Conservation (phyloP, 2,797 vertebrate genomes). For the Poecilia picta region DNA sequence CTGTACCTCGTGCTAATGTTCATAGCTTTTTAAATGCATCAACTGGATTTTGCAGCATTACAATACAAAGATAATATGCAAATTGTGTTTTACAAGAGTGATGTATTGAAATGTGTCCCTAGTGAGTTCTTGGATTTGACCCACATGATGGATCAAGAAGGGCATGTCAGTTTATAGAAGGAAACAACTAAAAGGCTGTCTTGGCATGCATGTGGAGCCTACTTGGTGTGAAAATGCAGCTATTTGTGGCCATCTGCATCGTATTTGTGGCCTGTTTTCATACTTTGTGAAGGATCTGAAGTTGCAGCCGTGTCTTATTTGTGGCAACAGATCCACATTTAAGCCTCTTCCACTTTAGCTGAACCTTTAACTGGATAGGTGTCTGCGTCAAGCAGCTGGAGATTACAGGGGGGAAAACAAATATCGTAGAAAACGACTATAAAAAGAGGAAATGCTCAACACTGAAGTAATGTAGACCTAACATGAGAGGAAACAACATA, state of each 20-base stretch:
- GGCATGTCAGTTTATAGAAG: background rate
- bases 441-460: background rate
- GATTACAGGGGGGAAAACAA: background rate
- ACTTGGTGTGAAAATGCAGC: conserved; percentile 53
- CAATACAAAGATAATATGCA: background rate
- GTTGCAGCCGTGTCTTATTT: conserved; percentile 65
- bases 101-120: background rate
- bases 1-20: background rate
- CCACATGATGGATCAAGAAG: background rate
- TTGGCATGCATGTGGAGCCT: conserved; percentile 50
- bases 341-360: conserved; percentile 30
- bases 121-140: background rate
- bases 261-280: conserved; percentile 53
- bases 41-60: background rate
- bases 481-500: conserved; percentile 28
- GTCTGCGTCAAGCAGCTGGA: background rate
- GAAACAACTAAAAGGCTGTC: conserved; percentile 5
- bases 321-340: conserved; percentile 32
- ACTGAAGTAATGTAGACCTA: conserved; percentile 14
- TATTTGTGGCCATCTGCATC: conserved; percentile 54
- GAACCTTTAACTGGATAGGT: conserved; percentile 55
- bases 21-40: background rate
- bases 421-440: background rate
- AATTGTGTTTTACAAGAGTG: background rate
- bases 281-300: conserved; percentile 58